A percentile compares a stretch with the other conserved stretches of the same genome.
Conservation (phyloP, 2,888 invertebrate species). For the Alsophila aescularia region DNA sequence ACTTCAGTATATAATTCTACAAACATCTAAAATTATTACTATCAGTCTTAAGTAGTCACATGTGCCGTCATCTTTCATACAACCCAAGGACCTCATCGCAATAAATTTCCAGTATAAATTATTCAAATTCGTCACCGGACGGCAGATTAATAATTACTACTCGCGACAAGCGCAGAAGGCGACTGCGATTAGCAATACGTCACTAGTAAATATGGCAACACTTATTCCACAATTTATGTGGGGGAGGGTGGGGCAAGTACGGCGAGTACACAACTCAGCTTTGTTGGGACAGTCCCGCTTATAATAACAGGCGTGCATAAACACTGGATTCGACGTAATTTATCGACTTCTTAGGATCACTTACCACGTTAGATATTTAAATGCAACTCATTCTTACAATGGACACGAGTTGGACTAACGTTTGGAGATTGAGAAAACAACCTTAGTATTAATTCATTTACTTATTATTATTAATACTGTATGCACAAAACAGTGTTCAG, state of each 20-base stretch:
- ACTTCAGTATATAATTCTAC: no score
- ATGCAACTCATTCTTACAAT: no score
- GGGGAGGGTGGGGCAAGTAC: constrained; percentile 71
- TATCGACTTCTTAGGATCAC: no score
- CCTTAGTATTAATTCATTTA: no score
- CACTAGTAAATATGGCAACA: constrained; percentile 83
- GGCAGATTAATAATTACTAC: constrained; percentile 77
- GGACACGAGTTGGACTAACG: no score
- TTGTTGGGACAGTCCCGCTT: constrained; percentile 3
- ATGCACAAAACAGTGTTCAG: no score
- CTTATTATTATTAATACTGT: no score
- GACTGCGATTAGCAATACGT: constrained; percentile 79
- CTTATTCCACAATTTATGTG: constrained; percentile 81
- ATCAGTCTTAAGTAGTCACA: constrained; percentile 40
- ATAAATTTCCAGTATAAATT: constrained; percentile 79
- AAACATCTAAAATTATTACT: background rate
- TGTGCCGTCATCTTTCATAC: constrained; percentile 45
- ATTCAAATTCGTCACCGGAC: constrained; percentile 77
- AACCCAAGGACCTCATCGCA: constrained; percentile 59
- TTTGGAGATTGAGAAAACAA: no score
- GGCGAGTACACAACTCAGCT: constrained; percentile 1
- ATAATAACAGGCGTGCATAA: no score
- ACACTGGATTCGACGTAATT: no score
- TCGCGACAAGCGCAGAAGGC: constrained; percentile 73
- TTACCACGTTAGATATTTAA: no score